A percentile compares a stretch with the other conserved stretches of the same genome.
Conservation (phyloP, 2,888 invertebrate species). For the Pediacus dermestoides region DNA sequence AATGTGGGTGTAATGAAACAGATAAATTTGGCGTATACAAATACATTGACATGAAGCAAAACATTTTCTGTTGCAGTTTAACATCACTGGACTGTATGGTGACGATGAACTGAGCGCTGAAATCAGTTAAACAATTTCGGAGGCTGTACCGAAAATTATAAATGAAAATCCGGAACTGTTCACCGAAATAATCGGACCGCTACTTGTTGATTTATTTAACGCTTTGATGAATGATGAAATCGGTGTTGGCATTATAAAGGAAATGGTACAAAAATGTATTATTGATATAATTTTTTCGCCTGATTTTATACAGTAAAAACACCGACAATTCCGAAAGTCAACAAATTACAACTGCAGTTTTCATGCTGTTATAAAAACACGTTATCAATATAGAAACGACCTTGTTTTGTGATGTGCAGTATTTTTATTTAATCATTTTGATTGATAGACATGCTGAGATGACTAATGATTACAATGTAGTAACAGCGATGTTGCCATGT, state of each 20-base stretch:
- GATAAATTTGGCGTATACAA: too few species aligned
- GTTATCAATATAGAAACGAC: too few species aligned
- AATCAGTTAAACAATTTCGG: slow-evolving; percentile 7
- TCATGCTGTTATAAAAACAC: too few species aligned
- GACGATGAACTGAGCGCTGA: slow-evolving; percentile 12
- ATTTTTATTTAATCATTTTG: too few species aligned
- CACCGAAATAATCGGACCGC: slow-evolving; percentile 11
- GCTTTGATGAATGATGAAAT: slow-evolving; percentile 11
- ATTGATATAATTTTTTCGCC: slow-evolving; percentile 11
- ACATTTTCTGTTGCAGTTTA: slow-evolving; percentile 4
- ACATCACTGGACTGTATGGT: slow-evolving; percentile 11
- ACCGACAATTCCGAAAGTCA: too few species aligned
- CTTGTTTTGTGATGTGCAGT: too few species aligned
- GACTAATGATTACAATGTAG: too few species aligned
- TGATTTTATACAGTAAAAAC: too few species aligned
- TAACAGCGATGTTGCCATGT: too few species aligned
- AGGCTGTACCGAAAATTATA: slow-evolving; percentile 9
- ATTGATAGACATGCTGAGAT: too few species aligned
- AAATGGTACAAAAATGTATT: slow-evolving; percentile 14
- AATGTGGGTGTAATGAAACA: slow-evolving; percentile 12
- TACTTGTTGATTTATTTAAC: slow-evolving; percentile 11
- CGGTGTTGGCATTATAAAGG: slow-evolving; percentile 13
- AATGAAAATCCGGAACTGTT: slow-evolving; percentile 15
- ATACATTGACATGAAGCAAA: neutral
- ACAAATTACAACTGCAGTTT: too few species aligned